Conservation (phyloP, 2,888 invertebrate genomes). For the Callyntrura guangdongensis region DNA sequence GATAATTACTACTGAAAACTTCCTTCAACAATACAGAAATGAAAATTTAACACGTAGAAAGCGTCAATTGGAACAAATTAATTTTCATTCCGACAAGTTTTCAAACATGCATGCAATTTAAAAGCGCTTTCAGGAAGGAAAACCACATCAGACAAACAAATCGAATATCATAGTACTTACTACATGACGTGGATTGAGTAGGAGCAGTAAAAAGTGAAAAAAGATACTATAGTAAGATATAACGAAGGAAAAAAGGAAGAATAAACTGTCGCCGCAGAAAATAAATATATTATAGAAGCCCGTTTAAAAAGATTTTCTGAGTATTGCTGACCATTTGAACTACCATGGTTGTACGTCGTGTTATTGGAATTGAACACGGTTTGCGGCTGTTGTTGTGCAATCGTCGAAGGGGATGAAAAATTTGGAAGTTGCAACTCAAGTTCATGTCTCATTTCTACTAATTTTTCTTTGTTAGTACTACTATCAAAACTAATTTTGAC, state of each 20-base stretch:
- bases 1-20: no score
- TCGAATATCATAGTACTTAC: neutral
- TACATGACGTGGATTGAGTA: neutral
- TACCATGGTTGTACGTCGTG: conserved; percentile 61
- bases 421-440: conserved; percentile 56
- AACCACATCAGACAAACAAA: neutral
- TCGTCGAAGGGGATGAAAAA: conserved; percentile 40
- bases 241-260: neutral
- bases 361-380: conserved; percentile 23
- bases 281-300: neutral
- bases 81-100: no score
- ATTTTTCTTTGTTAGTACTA: conserved; percentile 47
- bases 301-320: conserved; percentile 14
- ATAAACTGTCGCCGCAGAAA: neutral
- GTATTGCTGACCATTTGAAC: conserved; percentile 70
- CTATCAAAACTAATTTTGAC: neutral
- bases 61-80: no score
- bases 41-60: no score
- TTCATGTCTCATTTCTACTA: conserved; percentile 56
- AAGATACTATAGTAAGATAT: neutral
- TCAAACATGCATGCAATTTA: no score
- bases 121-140: neutral
- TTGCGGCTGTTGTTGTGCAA: conserved; percentile 22
- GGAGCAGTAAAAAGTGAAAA: no score
- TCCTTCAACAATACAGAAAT: no score